A percentile compares a stretch with the other conserved stretches of the same genome.
Conservation (phyloP, 2,888 invertebrate species). For the Galerucella calmariensis region DNA sequence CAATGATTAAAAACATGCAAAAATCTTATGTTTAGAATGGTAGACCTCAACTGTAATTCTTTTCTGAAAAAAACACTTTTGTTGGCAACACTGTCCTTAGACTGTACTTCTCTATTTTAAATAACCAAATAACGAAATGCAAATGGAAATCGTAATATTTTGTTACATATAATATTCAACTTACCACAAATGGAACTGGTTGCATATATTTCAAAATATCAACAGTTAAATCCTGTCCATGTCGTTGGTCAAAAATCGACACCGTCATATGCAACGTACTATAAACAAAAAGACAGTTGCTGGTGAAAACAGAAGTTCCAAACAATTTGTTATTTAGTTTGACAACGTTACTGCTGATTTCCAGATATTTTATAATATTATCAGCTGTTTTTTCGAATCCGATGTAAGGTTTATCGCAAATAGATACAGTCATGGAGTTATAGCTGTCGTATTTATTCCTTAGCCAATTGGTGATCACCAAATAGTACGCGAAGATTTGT, state of each 20-base stretch:
- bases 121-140: too few relatives aligned
- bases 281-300: constrained; percentile 9
- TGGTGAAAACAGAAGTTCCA: constrained; percentile 5
- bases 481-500: constrained; percentile 26
- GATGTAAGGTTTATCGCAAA: background rate
- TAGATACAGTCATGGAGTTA: background rate
- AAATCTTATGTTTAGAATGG: too few relatives aligned
- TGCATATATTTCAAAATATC: background rate
- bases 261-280: constrained; percentile 3
- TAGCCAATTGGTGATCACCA: constrained; percentile 26
- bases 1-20: too few relatives aligned
- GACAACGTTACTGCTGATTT: background rate
- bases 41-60: too few relatives aligned
- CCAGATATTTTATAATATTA: constrained; percentile 7
- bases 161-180: background rate
- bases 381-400: background rate
- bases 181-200: constrained; percentile 13
- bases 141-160: too few relatives aligned
- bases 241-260: background rate
- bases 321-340: constrained; percentile 5
- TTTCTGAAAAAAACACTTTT: too few relatives aligned
- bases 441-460: constrained; percentile 23
- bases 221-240: background rate
- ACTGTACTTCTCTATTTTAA: too few relatives aligned
- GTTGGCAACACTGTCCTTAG: too few relatives aligned